Percentiles rank a stretch among this genome's conserved stretches.
These are phyloP conservation scores for Lacerta bilineata DNA, from an alignment of 2,797 vertebrate genomes.

Conservation along the genomic window DNA sequence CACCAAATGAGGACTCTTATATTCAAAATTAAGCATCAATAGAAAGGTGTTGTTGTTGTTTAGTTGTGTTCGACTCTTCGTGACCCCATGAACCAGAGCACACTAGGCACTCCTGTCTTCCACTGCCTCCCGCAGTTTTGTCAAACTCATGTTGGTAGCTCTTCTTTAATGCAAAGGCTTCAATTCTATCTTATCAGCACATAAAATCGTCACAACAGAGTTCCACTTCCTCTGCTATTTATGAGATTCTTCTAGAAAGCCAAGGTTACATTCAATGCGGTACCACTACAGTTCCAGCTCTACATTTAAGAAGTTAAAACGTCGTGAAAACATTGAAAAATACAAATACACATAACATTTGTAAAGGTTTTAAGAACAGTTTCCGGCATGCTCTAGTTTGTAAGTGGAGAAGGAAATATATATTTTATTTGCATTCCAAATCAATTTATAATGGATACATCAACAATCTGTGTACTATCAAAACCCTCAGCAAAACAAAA, in stretches of 20 bases:
- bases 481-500: background rate
- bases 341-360: constrained; percentile 1
- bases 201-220: constrained; percentile 63
- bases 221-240: constrained; percentile 46
- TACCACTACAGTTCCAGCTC: background rate
- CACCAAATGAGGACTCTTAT: background rate
- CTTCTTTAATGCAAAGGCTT: too few species aligned
- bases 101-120: too few species aligned
- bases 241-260: constrained; percentile 52
- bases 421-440: constrained; percentile 25
- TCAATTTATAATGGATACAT: background rate
- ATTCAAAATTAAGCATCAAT: background rate
- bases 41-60: background rate
- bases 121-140: too few species aligned
- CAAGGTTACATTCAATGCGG: constrained; percentile 29
- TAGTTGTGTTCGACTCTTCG: too few species aligned
- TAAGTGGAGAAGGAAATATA: background rate
- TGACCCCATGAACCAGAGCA: too few species aligned
- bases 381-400: constrained; percentile 9
- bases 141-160: too few species aligned
- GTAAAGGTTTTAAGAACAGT: constrained; percentile 22
- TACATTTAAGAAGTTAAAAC: constrained; percentile 18
- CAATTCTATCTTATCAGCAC: constrained; percentile 63
- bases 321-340: constrained; percentile 38
- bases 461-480: constrained; percentile 9